Percentiles rank a stretch among this genome's conserved stretches.
Evolutionary conservation across 2,888 invertebrate species (phyloP).

Genomic region (Aleiodes alternator): DNA sequence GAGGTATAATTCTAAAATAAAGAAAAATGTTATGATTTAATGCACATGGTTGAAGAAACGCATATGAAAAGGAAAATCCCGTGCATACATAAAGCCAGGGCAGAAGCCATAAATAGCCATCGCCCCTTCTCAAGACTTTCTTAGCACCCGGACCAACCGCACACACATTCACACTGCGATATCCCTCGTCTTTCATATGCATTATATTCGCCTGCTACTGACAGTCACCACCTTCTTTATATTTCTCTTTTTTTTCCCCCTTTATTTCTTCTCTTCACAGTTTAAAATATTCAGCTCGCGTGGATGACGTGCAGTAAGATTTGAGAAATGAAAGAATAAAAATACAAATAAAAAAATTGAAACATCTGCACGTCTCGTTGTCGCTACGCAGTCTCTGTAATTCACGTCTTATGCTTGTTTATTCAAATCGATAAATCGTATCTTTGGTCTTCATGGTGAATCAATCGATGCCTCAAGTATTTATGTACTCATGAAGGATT

Average conservation of each 20-base stretch:
- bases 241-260: background rate
- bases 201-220: constrained; percentile 24
- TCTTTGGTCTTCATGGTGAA: too few species aligned
- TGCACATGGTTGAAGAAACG: constrained; percentile 1
- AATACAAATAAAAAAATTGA: constrained; percentile 1
- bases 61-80: constrained; percentile 27
- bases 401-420: too few species aligned
- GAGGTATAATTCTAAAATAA: background rate
- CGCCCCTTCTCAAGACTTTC: constrained; percentile 16
- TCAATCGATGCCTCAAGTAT: too few species aligned
- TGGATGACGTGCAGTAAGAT: constrained; percentile 12
- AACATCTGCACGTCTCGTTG: background rate
- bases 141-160: constrained; percentile 25
- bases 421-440: too few species aligned
- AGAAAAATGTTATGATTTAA: constrained; percentile 20
- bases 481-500: too few species aligned
- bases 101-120: constrained; percentile 37
- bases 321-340: background rate
- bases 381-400: too few species aligned
- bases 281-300: constrained; percentile 21
- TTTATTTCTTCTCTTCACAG: constrained; percentile 1
- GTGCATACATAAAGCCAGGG: constrained; percentile 22
- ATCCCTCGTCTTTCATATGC: constrained; percentile 15
- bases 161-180: constrained; percentile 1
- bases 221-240: constrained; percentile 18